A percentile compares a stretch with the other conserved stretches of the same genome.
Evolutionary conservation across 2,888 invertebrate species (phyloP).

Genomic region (Labia minor): DNA sequence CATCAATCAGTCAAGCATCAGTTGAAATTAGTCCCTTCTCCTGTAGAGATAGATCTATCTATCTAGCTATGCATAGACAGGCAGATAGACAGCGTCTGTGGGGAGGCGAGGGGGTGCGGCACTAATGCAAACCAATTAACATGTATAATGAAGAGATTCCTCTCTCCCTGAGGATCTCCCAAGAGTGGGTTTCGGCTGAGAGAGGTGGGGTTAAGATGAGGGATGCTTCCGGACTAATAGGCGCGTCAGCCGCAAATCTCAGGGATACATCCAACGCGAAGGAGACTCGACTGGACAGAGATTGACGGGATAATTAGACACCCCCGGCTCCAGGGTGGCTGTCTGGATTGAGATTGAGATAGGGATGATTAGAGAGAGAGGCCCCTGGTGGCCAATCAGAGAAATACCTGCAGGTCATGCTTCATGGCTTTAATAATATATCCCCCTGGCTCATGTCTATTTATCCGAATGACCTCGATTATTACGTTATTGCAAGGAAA

Average conservation of each 20-base stretch:
- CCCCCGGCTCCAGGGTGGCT: background rate
- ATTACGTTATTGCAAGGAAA: background rate
- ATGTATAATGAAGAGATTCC: slow-evolving; percentile 26
- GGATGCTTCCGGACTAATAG: background rate
- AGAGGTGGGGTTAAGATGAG: background rate
- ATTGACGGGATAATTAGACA: slow-evolving; percentile 13
- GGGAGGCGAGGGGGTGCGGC: background rate
- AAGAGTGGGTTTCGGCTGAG: background rate
- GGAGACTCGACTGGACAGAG: slow-evolving; percentile 8
- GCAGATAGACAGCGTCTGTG: background rate
- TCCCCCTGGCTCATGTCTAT: background rate
- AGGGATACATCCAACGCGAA: slow-evolving; percentile 8
- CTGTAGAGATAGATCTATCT: background rate
- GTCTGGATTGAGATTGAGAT: slow-evolving; percentile 13
- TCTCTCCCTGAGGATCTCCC: slow-evolving; percentile 13
- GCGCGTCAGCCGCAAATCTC: slow-evolving; percentile 13
- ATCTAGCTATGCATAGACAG: background rate
- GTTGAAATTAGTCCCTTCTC: background rate
- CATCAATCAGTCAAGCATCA: background rate
- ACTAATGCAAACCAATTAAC: slow-evolving; percentile 27
- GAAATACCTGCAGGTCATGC: background rate
- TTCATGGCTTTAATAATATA: slow-evolving; percentile 8
- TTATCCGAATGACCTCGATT: background rate
- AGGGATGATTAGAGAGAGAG: slow-evolving; percentile 13
- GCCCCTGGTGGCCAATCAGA: slow-evolving; percentile 13